Conservation (phyloP, 2,888 invertebrate genomes). For the Ptilodon capucinus region DNA sequence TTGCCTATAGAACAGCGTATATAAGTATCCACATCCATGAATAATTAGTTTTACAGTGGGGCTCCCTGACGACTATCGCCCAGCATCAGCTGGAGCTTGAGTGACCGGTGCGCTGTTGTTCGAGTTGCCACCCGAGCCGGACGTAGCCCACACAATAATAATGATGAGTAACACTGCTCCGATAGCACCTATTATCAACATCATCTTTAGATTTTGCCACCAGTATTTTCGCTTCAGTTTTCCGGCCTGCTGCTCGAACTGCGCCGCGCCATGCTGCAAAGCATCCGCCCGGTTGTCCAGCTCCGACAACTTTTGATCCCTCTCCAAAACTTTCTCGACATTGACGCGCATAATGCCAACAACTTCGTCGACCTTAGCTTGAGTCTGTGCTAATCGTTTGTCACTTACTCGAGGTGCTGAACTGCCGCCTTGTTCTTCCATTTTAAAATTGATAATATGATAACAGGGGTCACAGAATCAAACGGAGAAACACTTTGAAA, state of each 20-base stretch:
- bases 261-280: slow-evolving; percentile 95
- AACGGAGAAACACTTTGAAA: neutral
- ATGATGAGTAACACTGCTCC: slow-evolving; percentile 91
- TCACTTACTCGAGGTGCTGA: slow-evolving; percentile 76
- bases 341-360: slow-evolving; percentile 98
- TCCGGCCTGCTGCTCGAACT: slow-evolving; percentile 98
- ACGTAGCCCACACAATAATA: slow-evolving; percentile 86
- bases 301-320: slow-evolving; percentile 97
- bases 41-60: slow-evolving; percentile 21
- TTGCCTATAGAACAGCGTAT: slow-evolving; percentile 25
- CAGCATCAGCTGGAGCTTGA: slow-evolving; percentile 37
- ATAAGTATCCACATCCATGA: slow-evolving; percentile 33
- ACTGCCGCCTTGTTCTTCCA: slow-evolving; percentile 79
- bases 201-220: slow-evolving; percentile 99
- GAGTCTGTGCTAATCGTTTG: slow-evolving; percentile 78
- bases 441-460: slow-evolving; percentile 36
- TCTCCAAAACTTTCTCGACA: slow-evolving; percentile 97
- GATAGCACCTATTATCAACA: slow-evolving; percentile 95
- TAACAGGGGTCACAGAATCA: neutral
- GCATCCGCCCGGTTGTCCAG: slow-evolving; percentile 98
- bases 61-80: slow-evolving; percentile 49
- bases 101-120: slow-evolving; percentile 25
- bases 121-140: slow-evolving; percentile 40
- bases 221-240: slow-evolving; percentile 98
- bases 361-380: slow-evolving; percentile 84